Evolutionary conservation across 2,888 invertebrate species (phyloP).

Genomic region (Brachypalpus laphriformis): DNA sequence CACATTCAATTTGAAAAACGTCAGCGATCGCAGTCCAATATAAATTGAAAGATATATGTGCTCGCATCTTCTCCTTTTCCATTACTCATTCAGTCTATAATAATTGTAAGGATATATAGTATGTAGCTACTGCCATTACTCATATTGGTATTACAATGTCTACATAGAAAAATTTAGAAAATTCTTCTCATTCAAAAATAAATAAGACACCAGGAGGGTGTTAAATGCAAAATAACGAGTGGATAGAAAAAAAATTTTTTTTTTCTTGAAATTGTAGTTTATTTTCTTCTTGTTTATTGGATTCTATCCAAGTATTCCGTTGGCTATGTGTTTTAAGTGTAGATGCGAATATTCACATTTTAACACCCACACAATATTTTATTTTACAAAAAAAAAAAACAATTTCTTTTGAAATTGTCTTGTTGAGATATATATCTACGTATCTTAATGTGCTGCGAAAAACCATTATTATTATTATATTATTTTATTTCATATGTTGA

Average conservation of each 20-base stretch:
- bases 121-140: conserved; percentile 5
- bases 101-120: background rate
- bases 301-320: conserved; percentile 52
- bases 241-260: conserved; percentile 37
- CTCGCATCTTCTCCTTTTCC: no score
- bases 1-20: no score
- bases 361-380: conserved; percentile 43
- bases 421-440: background rate
- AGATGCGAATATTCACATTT: conserved; percentile 11
- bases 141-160: background rate
- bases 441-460: conserved; percentile 21
- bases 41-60: no score
- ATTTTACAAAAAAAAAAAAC: background rate
- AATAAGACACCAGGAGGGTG: conserved; percentile 18
- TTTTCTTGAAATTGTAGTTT: conserved; percentile 33
- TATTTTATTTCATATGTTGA: background rate
- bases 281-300: conserved; percentile 57
- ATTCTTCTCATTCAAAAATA: background rate
- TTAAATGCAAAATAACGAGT: conserved; percentile 54
- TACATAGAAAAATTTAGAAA: conserved; percentile 4
- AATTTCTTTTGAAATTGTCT: background rate
- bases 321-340: background rate
- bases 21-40: no score
- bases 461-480: conserved; percentile 1
- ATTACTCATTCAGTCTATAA: background rate